Evolutionary conservation across 2,888 invertebrate genomes (phyloP), one percentile per base, ranked within the genome.

Genomic region (Trichopria drosophilae): DNA sequence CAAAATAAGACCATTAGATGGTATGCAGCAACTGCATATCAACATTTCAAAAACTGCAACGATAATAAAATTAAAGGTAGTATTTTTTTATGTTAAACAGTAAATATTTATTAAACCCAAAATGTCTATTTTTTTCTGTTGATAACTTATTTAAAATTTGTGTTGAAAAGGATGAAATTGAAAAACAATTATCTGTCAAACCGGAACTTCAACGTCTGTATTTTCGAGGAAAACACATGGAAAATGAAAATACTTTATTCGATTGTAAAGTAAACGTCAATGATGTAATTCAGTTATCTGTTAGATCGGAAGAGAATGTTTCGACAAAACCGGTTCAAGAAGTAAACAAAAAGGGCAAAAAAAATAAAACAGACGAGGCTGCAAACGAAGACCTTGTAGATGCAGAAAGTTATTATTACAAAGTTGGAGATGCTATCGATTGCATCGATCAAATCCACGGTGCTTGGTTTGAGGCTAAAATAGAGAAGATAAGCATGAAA

Each of bases 191-290:
- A 59, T 68, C 76, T 7, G 72, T 84, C 18, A 72, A 79, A 46
- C 75, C 78, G 1, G 77, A 80, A 16, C 69, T 76, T 22, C 86
- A 86, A 68, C 77, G 82, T 43, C 73, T 88, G 12, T 82, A 85
- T 64, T 87, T 84, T 62, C 81, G 84, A 48, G 87, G 87, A n/a
- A 88, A 88, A 72, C 73, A 87, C 83, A 73, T 89, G 46, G 86
- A 86, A 70, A 81, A 87, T 79, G 85, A 83, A 1, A 85, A 87
- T 64, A 82, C 82, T 50, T 76, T 90, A 57, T 84, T 86, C 70
- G 88, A 90, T 71, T 90, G 90, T 68, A 82, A 83, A 63, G 83
- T 90, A 10, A 84, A 85, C 52, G 73, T 86, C 9, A 88, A 88
- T 75, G 87, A 88, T 72, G 84, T 88, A 12, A 82, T 90, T 37